Conservation (phyloP, 2,797 vertebrate species). For the Salarias fasciatus region DNA sequence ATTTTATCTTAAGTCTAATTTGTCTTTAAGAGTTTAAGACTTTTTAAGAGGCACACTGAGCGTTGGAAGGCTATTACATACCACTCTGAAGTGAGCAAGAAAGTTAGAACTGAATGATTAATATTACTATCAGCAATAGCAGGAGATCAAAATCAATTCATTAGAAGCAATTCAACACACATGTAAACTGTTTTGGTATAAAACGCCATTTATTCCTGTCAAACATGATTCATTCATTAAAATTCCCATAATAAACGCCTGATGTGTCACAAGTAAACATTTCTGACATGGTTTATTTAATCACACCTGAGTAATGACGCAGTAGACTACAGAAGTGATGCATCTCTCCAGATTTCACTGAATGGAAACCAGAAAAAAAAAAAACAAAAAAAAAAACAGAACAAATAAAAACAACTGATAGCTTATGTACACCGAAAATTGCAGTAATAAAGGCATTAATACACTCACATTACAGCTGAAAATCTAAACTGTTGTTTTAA, state of each 20-base stretch:
- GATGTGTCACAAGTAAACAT: slow-evolving; percentile 61
- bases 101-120: neutral
- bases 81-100: too few species aligned
- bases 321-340: slow-evolving; percentile 25
- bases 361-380: neutral
- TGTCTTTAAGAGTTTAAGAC: neutral
- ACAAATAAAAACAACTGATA: slow-evolving; percentile 6
- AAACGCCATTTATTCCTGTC: slow-evolving; percentile 55
- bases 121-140: neutral
- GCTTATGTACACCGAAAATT: slow-evolving; percentile 34
- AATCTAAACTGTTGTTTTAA: neutral
- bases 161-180: neutral
- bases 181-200: slow-evolving; percentile 13
- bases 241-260: slow-evolving; percentile 32
- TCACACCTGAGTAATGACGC: slow-evolving; percentile 68
- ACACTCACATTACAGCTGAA: slow-evolving; percentile 12
- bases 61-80: too few species aligned
- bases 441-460: slow-evolving; percentile 64
- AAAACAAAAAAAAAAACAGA: slow-evolving; percentile 1
- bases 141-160: neutral
- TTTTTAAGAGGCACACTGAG: too few species aligned
- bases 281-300: slow-evolving; percentile 50
- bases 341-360: slow-evolving; percentile 14
- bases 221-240: slow-evolving; percentile 28
- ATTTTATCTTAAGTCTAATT: too few species aligned